Base-by-base conservation (phyloP, 1,140 invertebrate species). In the Probaryconus sp. region DNA sequence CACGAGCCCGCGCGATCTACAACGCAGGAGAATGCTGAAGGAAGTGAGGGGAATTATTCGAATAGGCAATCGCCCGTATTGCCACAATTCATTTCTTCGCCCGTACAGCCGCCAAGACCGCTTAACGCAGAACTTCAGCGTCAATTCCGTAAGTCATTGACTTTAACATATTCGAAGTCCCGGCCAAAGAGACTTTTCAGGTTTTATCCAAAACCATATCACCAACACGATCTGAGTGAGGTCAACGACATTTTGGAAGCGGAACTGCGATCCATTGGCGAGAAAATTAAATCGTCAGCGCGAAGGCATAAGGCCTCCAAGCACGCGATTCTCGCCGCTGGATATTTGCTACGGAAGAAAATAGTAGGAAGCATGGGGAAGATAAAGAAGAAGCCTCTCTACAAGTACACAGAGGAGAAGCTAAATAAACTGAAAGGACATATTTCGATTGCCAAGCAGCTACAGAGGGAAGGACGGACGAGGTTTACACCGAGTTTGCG, bases 271-370 rank as follows among this genome's bases (percentile, higher is more conserved):
- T 1, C 13, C 0, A 47, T 47, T 1, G 9, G 1, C 26, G 24
- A 24, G 18, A 47, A 3, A n/a, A n/a, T n/a, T n/a, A n/a, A n/a
- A n/a, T n/a, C n/a, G n/a, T n/a, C n/a, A n/a, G n/a, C n/a, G n/a
- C n/a, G n/a, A n/a, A 33, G 30, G 21, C 47, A 50, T 7, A 33
- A 35, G 20, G 28, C 47, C 1, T 50, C 47, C 3, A 50, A 50
- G 14, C 50, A 42, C 16, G 50, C 50, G 3, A 55, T 55, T 6
- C 14, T 42, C 6, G 50, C 50, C 2, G 50, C 35, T 5, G 50
- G 50, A 40, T 55, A 40, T 13, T 21, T 55, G 3, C 3, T 55
- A 24, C 26, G 50, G 21, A 55, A 55, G 5, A 10, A 17, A 3
- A 17, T 55, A 1, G n/a, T 4, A 6, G 50, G 35, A 5, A 51